Conservation (phyloP, 2,888 invertebrate species). For the Scaptomyza tumidula region DNA sequence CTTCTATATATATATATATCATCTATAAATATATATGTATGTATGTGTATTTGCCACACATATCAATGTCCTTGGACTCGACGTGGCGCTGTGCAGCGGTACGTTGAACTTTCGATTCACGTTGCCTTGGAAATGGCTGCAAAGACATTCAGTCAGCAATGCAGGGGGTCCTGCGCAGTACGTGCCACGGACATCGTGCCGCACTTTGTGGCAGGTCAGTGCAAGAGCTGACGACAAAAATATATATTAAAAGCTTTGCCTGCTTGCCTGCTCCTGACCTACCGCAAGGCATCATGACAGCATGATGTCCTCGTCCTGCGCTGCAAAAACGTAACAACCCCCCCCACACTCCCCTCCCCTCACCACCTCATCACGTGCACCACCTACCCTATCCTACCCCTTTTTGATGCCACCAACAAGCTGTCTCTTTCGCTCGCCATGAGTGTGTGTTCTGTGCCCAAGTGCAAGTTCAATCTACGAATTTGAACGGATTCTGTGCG, state of each 20-base stretch:
- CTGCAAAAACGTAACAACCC: slow-evolving; percentile 44
- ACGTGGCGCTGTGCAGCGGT: slow-evolving; percentile 58
- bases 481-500: slow-evolving; percentile 77
- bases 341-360: too few relatives aligned
- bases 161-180: slow-evolving; percentile 60
- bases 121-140: slow-evolving; percentile 70
- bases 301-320: slow-evolving; percentile 57
- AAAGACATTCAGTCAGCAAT: slow-evolving; percentile 5
- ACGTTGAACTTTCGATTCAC: slow-evolving; percentile 73
- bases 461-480: slow-evolving; percentile 82
- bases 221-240: slow-evolving; percentile 13
- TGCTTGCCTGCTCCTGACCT: slow-evolving; percentile 60
- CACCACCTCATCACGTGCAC: too few relatives aligned
- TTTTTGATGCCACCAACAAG: neutral
- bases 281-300: slow-evolving; percentile 47
- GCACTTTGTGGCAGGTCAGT: slow-evolving; percentile 72
- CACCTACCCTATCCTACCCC: neutral
- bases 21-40: neutral
- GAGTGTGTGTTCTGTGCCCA: slow-evolving; percentile 68
- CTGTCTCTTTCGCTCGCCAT: slow-evolving; percentile 3
- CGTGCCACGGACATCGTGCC: slow-evolving; percentile 49
- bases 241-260: slow-evolving; percentile 22
- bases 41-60: slow-evolving; percentile 30
- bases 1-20: neutral
- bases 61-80: slow-evolving; percentile 78